These are phyloP conservation scores for Eira barbara DNA, from an alignment of 2,113 vertebrate species.

Conservation along the genomic window DNA sequence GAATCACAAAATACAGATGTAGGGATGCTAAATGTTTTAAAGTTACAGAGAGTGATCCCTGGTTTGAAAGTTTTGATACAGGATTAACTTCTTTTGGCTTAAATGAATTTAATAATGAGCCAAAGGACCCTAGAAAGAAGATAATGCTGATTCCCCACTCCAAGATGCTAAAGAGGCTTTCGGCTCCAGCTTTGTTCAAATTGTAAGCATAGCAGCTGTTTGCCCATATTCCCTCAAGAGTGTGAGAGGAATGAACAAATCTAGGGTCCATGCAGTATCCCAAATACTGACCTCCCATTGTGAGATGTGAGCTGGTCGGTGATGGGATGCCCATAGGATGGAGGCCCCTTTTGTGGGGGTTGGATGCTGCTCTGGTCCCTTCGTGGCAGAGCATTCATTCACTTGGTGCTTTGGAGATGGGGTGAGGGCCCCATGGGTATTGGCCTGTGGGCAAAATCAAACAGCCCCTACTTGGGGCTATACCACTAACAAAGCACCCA, in stretches of 20 bases:
- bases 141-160: neutral
- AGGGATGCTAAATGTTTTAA: neutral
- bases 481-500: neutral
- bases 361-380: neutral
- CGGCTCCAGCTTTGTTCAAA: neutral
- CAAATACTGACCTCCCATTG: neutral
- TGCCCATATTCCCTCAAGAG: neutral
- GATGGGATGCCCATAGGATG: neutral
- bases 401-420: neutral
- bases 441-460: neutral
- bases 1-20: neutral
- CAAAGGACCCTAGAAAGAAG: constrained; percentile 23
- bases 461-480: neutral
- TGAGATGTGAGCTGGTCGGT: neutral
- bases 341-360: neutral
- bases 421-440: neutral
- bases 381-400: neutral
- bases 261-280: neutral
- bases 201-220: neutral
- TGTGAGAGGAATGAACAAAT: neutral
- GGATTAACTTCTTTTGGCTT: constrained; percentile 3
- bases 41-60: neutral
- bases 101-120: constrained; percentile 44
- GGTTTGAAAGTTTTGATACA: constrained; percentile 30
- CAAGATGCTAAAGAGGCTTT: neutral